Percentiles rank a stretch among this genome's conserved stretches.
phyloP scores from a whole-genome alignment of 2,888 invertebrate genomes.

The Heterodera filipjevi region DNA sequence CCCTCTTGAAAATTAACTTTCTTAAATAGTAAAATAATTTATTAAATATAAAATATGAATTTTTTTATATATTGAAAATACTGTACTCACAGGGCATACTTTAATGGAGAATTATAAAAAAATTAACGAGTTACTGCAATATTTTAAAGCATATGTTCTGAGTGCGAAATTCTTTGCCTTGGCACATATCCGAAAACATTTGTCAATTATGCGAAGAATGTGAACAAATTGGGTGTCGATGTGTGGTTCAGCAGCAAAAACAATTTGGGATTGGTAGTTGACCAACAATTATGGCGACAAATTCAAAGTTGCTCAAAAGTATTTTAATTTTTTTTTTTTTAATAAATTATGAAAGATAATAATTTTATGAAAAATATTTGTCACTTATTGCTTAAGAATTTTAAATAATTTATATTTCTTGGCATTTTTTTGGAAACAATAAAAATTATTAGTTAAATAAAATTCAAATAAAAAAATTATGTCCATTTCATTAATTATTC shows the following conservation, averaged over 20 bases:
- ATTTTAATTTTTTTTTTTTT: not conserved
- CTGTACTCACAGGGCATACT: too few relatives aligned
- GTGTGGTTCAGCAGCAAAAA: slow-evolving; percentile 81
- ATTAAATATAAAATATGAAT: too few relatives aligned
- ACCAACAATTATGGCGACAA: slow-evolving; percentile 82
- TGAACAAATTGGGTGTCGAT: slow-evolving; percentile 48
- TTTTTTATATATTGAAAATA: too few relatives aligned
- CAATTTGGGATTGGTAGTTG: slow-evolving; percentile 98
- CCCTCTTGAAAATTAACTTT: too few relatives aligned
- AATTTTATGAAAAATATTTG: too few relatives aligned
- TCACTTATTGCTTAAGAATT: too few relatives aligned
- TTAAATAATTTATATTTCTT: too few relatives aligned
- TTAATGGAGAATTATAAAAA: not conserved
- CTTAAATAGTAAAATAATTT: too few relatives aligned
- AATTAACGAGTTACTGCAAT: not conserved
- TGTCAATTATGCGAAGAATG: slow-evolving; percentile 42
- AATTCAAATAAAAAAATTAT: not conserved
- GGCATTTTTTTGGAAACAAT: too few relatives aligned
- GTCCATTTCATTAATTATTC: not conserved
- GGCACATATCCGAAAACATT: slow-evolving; percentile 86
- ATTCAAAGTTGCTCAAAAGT: slow-evolving; percentile 78
- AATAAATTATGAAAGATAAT: too few relatives aligned
- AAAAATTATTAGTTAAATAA: slow-evolving; percentile 52
- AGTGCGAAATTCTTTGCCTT: slow-evolving; percentile 87
- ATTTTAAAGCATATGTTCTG: slow-evolving; percentile 75